Conservation (phyloP, 2,113 vertebrate genomes). For the Phrynosoma platyrhinos region DNA sequence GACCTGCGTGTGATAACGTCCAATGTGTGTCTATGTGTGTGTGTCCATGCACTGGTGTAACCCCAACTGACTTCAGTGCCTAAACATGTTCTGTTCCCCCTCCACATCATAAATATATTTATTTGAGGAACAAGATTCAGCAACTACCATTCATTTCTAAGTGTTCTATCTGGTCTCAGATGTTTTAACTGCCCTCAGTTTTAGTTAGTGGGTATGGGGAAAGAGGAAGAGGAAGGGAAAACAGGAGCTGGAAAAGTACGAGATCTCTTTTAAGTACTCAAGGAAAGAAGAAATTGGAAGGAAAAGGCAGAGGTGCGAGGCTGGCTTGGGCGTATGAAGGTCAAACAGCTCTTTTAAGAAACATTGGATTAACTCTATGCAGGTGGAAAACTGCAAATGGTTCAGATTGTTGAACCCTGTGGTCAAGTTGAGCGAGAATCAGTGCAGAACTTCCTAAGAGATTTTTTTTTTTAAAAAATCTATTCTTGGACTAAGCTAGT, state of each 20-base stretch:
- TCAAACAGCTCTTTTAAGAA: background rate
- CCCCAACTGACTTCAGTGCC: too few species aligned
- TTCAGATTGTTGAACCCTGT: background rate
- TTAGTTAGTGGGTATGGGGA: rapidly evolving
- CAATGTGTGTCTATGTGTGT: too few species aligned
- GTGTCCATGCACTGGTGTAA: too few species aligned
- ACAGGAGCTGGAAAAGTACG: background rate
- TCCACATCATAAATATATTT: background rate
- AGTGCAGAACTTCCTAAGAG: background rate
- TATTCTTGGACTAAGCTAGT: background rate
- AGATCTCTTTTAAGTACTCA: background rate
- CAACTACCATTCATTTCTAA: rapidly evolving
- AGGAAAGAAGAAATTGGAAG: background rate
- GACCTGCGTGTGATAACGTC: too few species aligned
- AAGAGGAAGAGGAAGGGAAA: background rate
- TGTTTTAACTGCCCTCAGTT: background rate
- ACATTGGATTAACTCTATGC: conserved; percentile 6
- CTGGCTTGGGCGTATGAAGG: background rate
- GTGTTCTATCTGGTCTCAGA: background rate
- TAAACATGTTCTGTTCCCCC: too few species aligned
- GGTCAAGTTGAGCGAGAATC: background rate
- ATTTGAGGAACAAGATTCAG: rapidly evolving
- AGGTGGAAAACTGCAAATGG: background rate
- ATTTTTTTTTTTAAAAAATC: background rate
- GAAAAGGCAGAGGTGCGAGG: background rate